Conservation (phyloP, 2,888 invertebrate species). For the Glyphotaelius pellucidus region DNA sequence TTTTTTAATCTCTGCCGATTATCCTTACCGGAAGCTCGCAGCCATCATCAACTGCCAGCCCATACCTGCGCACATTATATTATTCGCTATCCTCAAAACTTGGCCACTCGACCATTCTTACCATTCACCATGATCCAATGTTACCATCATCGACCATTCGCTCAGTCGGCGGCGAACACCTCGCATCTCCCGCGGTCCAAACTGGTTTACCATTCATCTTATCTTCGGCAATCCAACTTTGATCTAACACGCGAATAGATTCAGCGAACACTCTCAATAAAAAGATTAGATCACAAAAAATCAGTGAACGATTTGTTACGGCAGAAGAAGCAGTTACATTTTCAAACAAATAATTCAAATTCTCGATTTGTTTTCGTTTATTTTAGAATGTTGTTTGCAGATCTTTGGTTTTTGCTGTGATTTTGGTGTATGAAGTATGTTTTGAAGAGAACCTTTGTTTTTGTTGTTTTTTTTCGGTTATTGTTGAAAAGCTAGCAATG, state of each 20-base stretch:
- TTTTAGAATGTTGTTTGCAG: conserved; percentile 6
- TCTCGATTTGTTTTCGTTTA: background rate
- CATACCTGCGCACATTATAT: background rate
- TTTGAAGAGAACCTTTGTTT: background rate
- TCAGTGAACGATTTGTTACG: background rate
- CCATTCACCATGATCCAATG: background rate
- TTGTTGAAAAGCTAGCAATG: background rate
- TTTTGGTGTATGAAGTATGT: background rate
- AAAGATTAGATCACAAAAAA: background rate
- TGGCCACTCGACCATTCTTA: background rate
- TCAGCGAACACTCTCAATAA: background rate
- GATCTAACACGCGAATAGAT: background rate
- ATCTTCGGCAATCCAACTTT: background rate
- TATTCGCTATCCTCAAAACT: background rate
- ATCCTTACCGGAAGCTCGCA: conserved; percentile 44
- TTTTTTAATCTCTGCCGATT: conserved; percentile 42
- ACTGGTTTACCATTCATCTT: conserved; percentile 11
- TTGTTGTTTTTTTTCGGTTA: background rate
- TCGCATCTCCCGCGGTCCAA: background rate
- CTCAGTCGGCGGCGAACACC: background rate
- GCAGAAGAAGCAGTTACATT: background rate
- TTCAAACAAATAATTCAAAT: background rate
- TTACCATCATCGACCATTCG: conserved; percentile 12
- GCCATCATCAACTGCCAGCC: background rate
- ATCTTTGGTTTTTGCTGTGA: background rate